Base-by-base conservation (phyloP, 1,140 invertebrate species). In the Lepidurus packardi region DNA sequence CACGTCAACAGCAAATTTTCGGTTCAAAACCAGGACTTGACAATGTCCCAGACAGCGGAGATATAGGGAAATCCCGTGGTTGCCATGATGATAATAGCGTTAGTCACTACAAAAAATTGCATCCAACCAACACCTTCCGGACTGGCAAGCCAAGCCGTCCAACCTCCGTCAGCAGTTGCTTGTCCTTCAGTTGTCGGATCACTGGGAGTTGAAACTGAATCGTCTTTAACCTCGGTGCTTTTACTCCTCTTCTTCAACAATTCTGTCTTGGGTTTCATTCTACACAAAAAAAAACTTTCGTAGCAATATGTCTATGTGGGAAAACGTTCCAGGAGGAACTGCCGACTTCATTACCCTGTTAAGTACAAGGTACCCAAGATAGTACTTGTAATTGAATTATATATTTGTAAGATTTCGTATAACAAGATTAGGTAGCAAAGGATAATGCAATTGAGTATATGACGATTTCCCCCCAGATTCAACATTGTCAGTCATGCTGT, bases 51-150 rank as follows among this genome's bases (percentile, higher is more conserved):
- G 7, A 74, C 43, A 7, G 74, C 78, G 44, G 73, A 75, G 45
- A 78, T 74, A 13, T 74, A n/a, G 8, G 78, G 78, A 7, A 78
- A 42, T 25, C 78, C 78, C 43, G 78, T 78, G 43, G 78, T 78
- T 44, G 75, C 44, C 7, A 78, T 21, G 11, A 78, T 34, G 73
- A 78, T 78, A 41, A 78, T 16, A 11, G 78, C 78, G 78, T 78
- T 78, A 13, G 78, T 78, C 10, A 78, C 43, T 13, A 78, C 78
- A 73, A 78, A 78, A 74, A 78, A 78, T 41, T 78, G 78, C 78
- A 78, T 78, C 78, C 78, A 78, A 73, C 78, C 78, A 1, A 78
- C 78, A 24, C 78, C 78, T 24, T 75, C 74, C 34, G 74, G 42
- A 16, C 53, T 65, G 8, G 53, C 53, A 21, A 65, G 53, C 53